Base-by-base conservation (phyloP, 2,113 vertebrate genomes). In the Dolichallabes microphthalmus region DNA sequence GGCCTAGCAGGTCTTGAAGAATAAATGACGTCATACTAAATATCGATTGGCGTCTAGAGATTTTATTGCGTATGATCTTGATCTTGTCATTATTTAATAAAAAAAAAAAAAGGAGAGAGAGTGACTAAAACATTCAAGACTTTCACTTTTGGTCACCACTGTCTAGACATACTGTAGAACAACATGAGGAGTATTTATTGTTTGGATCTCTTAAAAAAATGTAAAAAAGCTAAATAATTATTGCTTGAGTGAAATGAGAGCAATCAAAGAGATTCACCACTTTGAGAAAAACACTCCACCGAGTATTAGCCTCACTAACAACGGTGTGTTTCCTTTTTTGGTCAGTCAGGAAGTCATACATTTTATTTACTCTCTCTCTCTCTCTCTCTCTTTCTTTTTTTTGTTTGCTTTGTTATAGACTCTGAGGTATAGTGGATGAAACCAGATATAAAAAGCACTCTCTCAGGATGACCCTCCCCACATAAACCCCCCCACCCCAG, bases 291-390 rank as follows among this genome's bases (percentile, higher is more conserved):
- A n/a, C 50, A 25, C 45, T 71, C n/a, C 19, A 66, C 50, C 0
- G 35, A 63, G 35, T 20, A 39, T 69, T 17, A 58, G 68, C 60
- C 30, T 60, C 25, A 8, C 55, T 19, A 53, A 83, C 55, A 27
- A 20, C 27, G 52, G 55, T 77, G 55, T 6, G n/a, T 61, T 80
- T 82, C 30, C 85, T 88, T 85, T 88, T 85, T 80, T 82, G 77
- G 53, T 76, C 2, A 53, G 82, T n/a, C 45, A 84, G 61, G 82
- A 85, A 87, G 83, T 90, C 88, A 85, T 83, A 71, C 39, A 86
- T 89, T 88, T 85, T 82, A 89, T 92, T 91, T 91, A 78, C 22
- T 45, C 55, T 2, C 45, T 45, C 45, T 8, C 10, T 76, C 5
- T 55, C 45, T 45, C 45, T 80, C 22, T 35, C 50, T 2, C 22